Conservation (phyloP, 1,140 invertebrate genomes). For the Aphaenogaster rudis region DNA sequence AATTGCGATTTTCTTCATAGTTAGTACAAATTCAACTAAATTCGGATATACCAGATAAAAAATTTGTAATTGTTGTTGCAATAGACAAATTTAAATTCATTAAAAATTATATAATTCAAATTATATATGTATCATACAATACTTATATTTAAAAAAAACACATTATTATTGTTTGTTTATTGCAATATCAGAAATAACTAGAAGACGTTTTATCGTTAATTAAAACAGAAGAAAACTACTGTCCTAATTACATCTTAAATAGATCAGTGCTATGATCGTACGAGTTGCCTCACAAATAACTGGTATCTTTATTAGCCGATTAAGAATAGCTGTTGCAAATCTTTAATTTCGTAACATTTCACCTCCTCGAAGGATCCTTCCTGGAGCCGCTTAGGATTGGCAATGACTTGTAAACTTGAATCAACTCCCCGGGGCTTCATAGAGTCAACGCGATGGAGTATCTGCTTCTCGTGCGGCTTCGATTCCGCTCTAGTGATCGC, state of each 20-base stretch:
- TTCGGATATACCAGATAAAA: background rate
- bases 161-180: background rate
- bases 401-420: conserved; percentile 23
- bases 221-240: background rate
- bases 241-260: background rate
- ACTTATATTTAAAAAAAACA: background rate
- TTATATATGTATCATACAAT: background rate
- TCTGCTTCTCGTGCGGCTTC: background rate
- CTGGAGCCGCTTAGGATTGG: background rate
- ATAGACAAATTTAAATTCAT: background rate
- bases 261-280: background rate
- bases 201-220: background rate
- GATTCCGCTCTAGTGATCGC: background rate
- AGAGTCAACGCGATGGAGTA: conserved; percentile 12
- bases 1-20: background rate
- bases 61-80: background rate
- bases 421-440: conserved; percentile 27
- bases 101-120: background rate
- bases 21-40: background rate
- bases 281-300: background rate
- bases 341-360: background rate
- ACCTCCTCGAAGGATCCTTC: background rate
- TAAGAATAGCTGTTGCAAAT: conserved; percentile 5
- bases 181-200: background rate
- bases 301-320: background rate